A percentile compares a stretch with the other conserved stretches of the same genome.
Evolutionary conservation across 2,113 vertebrate genomes (phyloP).

Genomic region (Accipiter virgatus): DNA sequence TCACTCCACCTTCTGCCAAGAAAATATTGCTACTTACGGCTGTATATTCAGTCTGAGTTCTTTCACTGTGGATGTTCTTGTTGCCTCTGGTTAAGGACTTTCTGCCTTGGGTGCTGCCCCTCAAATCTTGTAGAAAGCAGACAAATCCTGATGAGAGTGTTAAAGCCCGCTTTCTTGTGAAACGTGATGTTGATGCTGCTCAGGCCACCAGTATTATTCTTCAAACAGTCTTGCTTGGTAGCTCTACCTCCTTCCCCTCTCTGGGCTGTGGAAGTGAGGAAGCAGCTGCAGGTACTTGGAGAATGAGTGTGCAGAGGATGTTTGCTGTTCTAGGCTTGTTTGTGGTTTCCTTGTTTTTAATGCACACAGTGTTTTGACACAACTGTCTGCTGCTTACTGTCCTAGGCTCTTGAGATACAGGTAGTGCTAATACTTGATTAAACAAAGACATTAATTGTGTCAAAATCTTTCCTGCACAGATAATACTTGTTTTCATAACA

Average conservation of each 20-base stretch:
- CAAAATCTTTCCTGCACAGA: not conserved
- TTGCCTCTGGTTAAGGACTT: not conserved
- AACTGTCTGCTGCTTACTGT: not conserved
- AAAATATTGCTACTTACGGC: not conserved
- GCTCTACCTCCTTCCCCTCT: not conserved
- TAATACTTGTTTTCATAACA: not conserved
- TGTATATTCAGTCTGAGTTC: not conserved
- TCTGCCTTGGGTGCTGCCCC: not conserved
- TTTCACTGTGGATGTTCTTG: not conserved
- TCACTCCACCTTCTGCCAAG: not conserved
- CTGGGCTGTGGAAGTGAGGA: not conserved
- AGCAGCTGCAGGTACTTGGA: constrained; percentile 14
- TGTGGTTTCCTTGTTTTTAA: not conserved
- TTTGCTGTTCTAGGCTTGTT: not conserved
- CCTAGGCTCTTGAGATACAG: not conserved
- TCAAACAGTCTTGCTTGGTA: not conserved
- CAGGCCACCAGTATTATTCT: not conserved
- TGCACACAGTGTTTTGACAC: not conserved
- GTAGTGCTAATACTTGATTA: constrained; percentile 5
- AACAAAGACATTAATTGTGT: not conserved
- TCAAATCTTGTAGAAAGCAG: not conserved
- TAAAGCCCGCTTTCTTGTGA: not conserved
- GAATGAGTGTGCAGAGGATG: not conserved
- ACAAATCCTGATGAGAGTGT: not conserved
- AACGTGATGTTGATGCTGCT: not conserved